Evolutionary conservation across 2,113 vertebrate species (phyloP).

Genomic region (Calonectris borealis): DNA sequence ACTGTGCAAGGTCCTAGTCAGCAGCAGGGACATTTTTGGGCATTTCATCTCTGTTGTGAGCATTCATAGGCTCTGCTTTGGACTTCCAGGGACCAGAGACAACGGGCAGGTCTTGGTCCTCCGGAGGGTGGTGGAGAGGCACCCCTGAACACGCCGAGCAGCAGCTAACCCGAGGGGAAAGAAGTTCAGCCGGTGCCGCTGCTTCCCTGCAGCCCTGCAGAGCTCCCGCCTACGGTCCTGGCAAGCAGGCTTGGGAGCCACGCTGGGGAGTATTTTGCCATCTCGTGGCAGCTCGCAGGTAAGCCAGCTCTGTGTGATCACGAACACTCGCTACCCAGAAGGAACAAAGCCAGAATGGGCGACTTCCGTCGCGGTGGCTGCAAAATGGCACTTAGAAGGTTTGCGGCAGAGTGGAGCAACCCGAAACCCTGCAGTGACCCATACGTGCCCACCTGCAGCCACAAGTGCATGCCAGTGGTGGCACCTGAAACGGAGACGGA

Average conservation of each 20-base stretch:
- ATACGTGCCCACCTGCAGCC: background rate
- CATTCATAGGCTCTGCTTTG: background rate
- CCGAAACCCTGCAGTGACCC: rapidly evolving
- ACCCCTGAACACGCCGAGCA: rapidly evolving
- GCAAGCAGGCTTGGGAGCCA: background rate
- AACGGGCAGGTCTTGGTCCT: rapidly evolving
- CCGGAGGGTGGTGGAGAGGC: background rate
- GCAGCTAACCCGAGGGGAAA: background rate
- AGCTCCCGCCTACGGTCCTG: background rate
- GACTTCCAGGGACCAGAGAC: background rate
- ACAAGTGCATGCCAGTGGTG: background rate
- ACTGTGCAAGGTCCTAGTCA: background rate
- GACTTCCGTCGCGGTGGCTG: background rate
- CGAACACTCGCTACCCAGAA: rapidly evolving
- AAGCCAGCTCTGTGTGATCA: background rate
- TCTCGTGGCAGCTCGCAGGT: background rate
- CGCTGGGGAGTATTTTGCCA: background rate
- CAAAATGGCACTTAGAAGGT: background rate
- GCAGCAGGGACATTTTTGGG: rapidly evolving
- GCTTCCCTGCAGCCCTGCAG: background rate
- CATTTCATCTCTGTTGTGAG: background rate
- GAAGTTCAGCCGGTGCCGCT: background rate
- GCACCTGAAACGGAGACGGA: background rate
- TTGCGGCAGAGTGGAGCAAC: background rate
- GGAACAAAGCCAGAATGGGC: background rate